These are phyloP conservation scores for Sesamia inferens DNA, from an alignment of 2,888 invertebrate genomes.

Conservation along the genomic window DNA sequence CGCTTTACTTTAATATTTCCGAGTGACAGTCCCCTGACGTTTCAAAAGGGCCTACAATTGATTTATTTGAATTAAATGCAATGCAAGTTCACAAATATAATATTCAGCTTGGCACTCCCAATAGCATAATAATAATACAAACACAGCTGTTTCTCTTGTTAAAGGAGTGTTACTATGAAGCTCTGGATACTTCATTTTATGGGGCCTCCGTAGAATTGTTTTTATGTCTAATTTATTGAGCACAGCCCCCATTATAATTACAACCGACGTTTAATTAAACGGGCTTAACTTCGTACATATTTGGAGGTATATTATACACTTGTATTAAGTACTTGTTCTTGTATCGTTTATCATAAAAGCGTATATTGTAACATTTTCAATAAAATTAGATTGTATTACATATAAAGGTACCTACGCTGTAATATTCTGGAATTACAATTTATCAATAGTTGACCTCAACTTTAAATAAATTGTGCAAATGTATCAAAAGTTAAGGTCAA, in stretches of 20 bases:
- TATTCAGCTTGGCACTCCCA: not conserved
- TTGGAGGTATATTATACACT: conserved; percentile 20
- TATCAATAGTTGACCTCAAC: not conserved
- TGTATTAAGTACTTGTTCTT: conserved; percentile 1
- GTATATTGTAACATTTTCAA: conserved; percentile 13
- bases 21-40: not conserved
- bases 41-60: not conserved
- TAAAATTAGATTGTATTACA: conserved; percentile 5
- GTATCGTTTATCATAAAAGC: conserved; percentile 32
- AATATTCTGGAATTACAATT: not conserved
- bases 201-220: conserved; percentile 52
- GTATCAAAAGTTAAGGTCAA: not conserved
- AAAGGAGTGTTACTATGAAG: not conserved
- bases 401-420: not conserved
- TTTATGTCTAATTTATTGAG: conserved; percentile 60
- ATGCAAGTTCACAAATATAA: not conserved
- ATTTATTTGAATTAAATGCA: not conserved
- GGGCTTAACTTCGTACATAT: conserved; percentile 31
- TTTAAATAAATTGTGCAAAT: not conserved
- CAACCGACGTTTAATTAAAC: conserved; percentile 62
- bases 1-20: not conserved
- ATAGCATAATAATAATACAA: conserved; percentile 1
- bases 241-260: conserved; percentile 56
- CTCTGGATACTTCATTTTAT: conserved; percentile 47
- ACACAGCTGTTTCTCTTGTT: conserved; percentile 14